phyloP scores from a whole-genome alignment of 2,888 invertebrate genomes.

The Lepidochitona cinerea region DNA sequence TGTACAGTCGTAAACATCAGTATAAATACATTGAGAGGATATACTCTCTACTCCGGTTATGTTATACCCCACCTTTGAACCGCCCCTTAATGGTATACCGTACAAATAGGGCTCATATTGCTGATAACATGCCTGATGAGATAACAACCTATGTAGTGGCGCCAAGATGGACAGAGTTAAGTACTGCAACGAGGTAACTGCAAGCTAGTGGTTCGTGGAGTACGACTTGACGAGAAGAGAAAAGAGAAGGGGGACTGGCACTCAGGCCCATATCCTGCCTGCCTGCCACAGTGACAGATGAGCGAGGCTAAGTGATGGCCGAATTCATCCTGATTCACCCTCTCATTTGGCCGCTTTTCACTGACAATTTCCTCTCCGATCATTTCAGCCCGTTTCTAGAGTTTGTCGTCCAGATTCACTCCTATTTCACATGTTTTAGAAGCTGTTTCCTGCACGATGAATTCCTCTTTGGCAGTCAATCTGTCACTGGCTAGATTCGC shows the following conservation, averaged over 20 bases:
- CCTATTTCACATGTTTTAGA: no score
- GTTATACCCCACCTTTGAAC: no score
- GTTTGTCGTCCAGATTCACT: no score
- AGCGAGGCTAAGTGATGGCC: neutral
- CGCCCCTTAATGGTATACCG: neutral
- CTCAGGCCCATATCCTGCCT: conserved; percentile 20
- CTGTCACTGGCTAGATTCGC: no score
- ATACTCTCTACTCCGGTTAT: no score
- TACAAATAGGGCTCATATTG: neutral
- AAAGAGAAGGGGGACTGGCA: conserved; percentile 33
- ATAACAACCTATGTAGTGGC: conserved; percentile 1
- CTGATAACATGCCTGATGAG: neutral
- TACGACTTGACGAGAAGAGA: conserved; percentile 25
- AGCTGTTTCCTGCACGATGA: no score
- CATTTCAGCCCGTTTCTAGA: no score
- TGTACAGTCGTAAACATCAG: no score
- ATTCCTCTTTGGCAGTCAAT: no score
- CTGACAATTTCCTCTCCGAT: neutral
- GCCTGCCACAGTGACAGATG: neutral
- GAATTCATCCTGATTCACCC: neutral
- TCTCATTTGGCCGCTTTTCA: conserved; percentile 4
- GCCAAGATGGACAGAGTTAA: neutral
- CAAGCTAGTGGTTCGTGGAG: conserved; percentile 25
- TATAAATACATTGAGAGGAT: no score
- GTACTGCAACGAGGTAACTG: conserved; percentile 30